phyloP scores from a whole-genome alignment of 2,888 invertebrate species.

The Cinara cedri region DNA sequence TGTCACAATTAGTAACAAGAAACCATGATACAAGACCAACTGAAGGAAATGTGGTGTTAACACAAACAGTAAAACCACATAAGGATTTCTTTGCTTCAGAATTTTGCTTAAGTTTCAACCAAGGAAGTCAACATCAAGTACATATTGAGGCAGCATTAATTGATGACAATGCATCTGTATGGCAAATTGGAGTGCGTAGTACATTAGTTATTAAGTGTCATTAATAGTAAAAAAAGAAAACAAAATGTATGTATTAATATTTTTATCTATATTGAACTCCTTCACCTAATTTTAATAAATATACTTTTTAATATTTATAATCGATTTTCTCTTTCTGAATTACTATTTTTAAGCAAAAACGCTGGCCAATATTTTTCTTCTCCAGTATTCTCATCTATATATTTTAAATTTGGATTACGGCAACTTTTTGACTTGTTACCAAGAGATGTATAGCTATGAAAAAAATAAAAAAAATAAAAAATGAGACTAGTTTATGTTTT shows the following conservation, averaged over 20 bases:
- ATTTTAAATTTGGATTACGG: constrained; percentile 76
- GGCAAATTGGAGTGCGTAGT: constrained; percentile 89
- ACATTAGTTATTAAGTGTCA: constrained; percentile 77
- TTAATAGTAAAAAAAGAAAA: constrained; percentile 65
- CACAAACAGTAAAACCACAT: constrained; percentile 85
- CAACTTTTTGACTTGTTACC: constrained; percentile 81
- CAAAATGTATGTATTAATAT: not conserved
- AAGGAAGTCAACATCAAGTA: constrained; percentile 73
- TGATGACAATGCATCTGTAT: constrained; percentile 81
- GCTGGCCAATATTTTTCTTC: constrained; percentile 73
- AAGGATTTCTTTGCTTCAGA: constrained; percentile 94
- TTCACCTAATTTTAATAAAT: constrained; percentile 9
- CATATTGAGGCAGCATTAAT: constrained; percentile 84
- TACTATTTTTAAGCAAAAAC: constrained; percentile 70
- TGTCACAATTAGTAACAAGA: constrained; percentile 66
- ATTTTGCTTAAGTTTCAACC: constrained; percentile 78
- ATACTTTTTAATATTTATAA: constrained; percentile 42
- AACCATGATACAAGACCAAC: constrained; percentile 34
- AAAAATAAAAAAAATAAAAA: not conserved
- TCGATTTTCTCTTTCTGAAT: constrained; percentile 70
- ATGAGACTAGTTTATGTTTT: too few species aligned
- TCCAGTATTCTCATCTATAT: constrained; percentile 64
- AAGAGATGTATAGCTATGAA: constrained; percentile 72
- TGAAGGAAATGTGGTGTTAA: constrained; percentile 63
- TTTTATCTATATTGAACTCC: constrained; percentile 16